A percentile compares a stretch with the other conserved stretches of the same genome.
Conservation (phyloP, 2,888 invertebrate species). For the Osmoderma eremita region DNA sequence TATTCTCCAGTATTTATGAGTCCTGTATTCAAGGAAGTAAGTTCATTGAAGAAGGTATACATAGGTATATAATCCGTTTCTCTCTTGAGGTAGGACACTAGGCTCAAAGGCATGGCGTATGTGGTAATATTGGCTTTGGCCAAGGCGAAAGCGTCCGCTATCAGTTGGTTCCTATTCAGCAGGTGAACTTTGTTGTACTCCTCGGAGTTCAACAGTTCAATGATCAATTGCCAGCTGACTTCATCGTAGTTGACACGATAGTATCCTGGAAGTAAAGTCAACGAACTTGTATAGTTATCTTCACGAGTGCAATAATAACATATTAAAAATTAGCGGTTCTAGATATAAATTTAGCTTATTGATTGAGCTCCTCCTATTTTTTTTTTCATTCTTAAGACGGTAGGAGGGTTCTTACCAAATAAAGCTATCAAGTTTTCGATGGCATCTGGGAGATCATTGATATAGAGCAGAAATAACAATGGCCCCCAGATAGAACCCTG, state of each 20-base stretch:
- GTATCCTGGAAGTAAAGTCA: constrained; percentile 53
- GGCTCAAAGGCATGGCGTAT: constrained; percentile 67
- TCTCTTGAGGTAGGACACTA: constrained; percentile 69
- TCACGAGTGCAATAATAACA: too few relatives aligned
- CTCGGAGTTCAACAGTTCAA: constrained; percentile 58
- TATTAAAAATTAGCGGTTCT: too few relatives aligned
- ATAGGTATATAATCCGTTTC: constrained; percentile 63
- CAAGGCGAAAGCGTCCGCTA: constrained; percentile 65
- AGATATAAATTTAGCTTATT: too few relatives aligned
- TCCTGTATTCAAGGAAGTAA: constrained; percentile 23
- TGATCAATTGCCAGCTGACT: constrained; percentile 63
- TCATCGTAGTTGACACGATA: constrained; percentile 62
- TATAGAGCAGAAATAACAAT: too few relatives aligned
- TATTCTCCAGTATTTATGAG: constrained; percentile 40
- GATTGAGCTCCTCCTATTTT: too few relatives aligned
- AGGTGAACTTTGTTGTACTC: constrained; percentile 65
- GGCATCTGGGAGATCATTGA: too few relatives aligned
- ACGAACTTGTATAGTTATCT: too few relatives aligned
- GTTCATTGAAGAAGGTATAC: constrained; percentile 43
- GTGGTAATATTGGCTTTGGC: constrained; percentile 70
- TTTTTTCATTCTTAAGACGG: too few relatives aligned
- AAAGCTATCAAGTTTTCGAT: too few relatives aligned
- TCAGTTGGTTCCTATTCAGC: constrained; percentile 67
- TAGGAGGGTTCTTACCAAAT: too few relatives aligned
- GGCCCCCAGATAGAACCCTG: too few relatives aligned